phyloP scores from a whole-genome alignment of 2,888 invertebrate genomes.

The Acanthococcus lagerstroemiae region DNA sequence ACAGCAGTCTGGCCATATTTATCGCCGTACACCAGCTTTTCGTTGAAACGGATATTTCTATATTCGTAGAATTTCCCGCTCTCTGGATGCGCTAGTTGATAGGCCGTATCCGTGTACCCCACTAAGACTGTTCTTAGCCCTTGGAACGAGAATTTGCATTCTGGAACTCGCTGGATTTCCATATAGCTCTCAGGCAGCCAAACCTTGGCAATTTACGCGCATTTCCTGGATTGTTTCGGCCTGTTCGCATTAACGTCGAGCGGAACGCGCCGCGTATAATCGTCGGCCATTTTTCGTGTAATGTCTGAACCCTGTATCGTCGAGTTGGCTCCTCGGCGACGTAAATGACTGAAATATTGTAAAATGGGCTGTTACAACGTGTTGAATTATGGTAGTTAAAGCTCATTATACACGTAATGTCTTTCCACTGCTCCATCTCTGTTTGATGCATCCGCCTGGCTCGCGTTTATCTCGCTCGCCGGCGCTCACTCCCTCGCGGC shows the following conservation, averaged over 20 bases:
- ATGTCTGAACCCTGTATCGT: neutral
- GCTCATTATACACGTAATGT: slow-evolving; percentile 26
- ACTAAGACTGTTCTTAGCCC: too few species aligned
- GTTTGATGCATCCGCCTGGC: too few species aligned
- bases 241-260: slow-evolving; percentile 8
- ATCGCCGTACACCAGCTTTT: too few species aligned
- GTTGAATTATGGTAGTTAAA: slow-evolving; percentile 24
- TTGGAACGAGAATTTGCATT: too few species aligned
- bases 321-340: neutral
- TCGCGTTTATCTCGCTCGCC: neutral
- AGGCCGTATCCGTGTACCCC: too few species aligned
- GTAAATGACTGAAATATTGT: slow-evolving; percentile 23
- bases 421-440: slow-evolving; percentile 1
- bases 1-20: too few species aligned
- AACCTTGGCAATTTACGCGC: too few species aligned
- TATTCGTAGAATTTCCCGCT: too few species aligned
- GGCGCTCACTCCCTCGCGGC: slow-evolving; percentile 3
- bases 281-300: slow-evolving; percentile 14
- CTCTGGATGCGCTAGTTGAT: too few species aligned
- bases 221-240: neutral
- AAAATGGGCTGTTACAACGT: slow-evolving; percentile 26
- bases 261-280: slow-evolving; percentile 9
- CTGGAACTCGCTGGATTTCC: too few species aligned
- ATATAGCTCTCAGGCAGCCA: too few species aligned
- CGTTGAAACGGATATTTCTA: too few species aligned